Conservation (phyloP, 2,888 invertebrate genomes). For the Nephrotoma flavescens region DNA sequence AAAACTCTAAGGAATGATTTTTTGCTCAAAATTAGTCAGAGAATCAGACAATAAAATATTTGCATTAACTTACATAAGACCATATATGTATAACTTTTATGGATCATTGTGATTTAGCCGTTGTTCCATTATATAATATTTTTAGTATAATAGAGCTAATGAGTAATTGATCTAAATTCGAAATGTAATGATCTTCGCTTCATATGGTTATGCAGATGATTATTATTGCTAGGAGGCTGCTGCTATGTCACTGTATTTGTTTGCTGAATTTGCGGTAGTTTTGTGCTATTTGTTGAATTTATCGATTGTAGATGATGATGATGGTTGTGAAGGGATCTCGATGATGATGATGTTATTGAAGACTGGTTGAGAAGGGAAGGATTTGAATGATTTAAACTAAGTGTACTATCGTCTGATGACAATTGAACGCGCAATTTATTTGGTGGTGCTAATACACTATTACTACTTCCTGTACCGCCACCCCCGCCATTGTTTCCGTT, state of each 20-base stretch:
- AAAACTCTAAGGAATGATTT: too few relatives aligned
- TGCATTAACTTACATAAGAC: too few relatives aligned
- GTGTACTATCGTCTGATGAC: conserved; percentile 6
- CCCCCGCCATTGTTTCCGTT: neutral
- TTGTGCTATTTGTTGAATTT: conserved; percentile 1
- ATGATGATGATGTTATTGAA: conserved; percentile 12
- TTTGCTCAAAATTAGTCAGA: too few relatives aligned
- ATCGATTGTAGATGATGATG: conserved; percentile 8
- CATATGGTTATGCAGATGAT: neutral
- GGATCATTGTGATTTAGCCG: neutral
- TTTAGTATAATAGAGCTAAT: neutral
- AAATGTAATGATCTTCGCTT: neutral
- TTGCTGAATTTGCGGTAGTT: conserved; percentile 8
- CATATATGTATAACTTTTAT: too few relatives aligned
- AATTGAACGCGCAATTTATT: conserved; percentile 8
- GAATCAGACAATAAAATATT: too few relatives aligned
- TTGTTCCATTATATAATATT: neutral
- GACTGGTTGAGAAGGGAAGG: conserved; percentile 7
- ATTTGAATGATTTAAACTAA: conserved; percentile 7
- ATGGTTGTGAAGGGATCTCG: conserved; percentile 11
- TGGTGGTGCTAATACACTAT: neutral
- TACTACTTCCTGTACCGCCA: neutral
- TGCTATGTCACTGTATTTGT: conserved; percentile 9
- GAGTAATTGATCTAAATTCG: neutral
- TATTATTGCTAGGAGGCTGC: neutral